Evolutionary conservation across 2,113 vertebrate species (phyloP).

Genomic region (Piprites chloris): DNA sequence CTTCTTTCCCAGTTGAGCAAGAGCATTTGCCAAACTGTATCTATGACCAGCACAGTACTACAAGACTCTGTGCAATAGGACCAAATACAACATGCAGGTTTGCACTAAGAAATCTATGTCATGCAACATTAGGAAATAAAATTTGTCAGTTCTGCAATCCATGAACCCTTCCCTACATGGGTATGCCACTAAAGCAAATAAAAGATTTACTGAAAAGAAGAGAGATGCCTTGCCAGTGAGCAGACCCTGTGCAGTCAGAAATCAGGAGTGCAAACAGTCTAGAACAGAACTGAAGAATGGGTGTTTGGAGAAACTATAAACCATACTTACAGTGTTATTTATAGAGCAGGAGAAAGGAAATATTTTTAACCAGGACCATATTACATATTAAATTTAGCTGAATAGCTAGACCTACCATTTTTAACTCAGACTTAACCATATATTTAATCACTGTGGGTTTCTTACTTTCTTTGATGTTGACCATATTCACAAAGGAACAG

Average conservation of each 20-base stretch:
- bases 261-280: neutral
- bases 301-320: neutral
- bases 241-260: neutral
- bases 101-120: neutral
- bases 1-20: neutral
- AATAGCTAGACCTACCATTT: neutral
- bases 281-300: neutral
- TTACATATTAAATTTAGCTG: neutral
- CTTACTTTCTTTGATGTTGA: neutral
- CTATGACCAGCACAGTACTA: neutral
- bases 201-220: neutral
- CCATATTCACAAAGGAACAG: neutral
- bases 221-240: neutral
- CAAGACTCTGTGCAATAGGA: neutral
- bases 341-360: neutral
- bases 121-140: neutral
- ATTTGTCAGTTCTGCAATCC: neutral
- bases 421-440: neutral
- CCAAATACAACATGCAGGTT: neutral
- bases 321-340: neutral
- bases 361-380: neutral
- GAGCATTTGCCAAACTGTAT: neutral
- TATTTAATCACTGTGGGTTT: neutral
- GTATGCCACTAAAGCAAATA: neutral
- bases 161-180: neutral